A percentile compares a stretch with the other conserved stretches of the same genome.
Evolutionary conservation across 2,888 invertebrate species (phyloP).

Genomic region (Aelia acuminata): DNA sequence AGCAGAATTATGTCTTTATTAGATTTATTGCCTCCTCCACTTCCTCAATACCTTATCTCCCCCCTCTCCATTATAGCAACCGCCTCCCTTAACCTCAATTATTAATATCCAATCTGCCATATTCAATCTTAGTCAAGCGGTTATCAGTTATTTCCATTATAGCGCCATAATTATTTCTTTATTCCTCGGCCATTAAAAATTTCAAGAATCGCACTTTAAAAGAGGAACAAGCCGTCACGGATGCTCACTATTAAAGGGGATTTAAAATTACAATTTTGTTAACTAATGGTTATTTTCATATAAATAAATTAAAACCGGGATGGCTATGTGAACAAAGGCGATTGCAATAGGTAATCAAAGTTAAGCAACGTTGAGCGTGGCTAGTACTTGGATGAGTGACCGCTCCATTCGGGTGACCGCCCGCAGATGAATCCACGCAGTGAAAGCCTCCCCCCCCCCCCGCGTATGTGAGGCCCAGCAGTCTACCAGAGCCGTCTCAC

Average conservation of each 20-base stretch:
- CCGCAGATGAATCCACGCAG: too few relatives aligned
- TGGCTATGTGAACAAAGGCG: too few relatives aligned
- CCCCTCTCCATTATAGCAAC: constrained; percentile 45
- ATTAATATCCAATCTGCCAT: constrained; percentile 50
- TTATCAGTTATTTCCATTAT: constrained; percentile 38
- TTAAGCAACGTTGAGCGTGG: too few relatives aligned
- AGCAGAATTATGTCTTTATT: constrained; percentile 62
- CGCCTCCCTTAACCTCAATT: constrained; percentile 42
- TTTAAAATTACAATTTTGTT: not conserved
- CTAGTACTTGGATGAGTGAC: too few relatives aligned
- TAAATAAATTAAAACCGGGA: too few relatives aligned
- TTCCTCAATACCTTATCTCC: constrained; percentile 53
- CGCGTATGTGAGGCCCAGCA: too few relatives aligned
- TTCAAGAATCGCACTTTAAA: not conserved
- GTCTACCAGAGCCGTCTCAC: too few relatives aligned
- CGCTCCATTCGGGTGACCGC: too few relatives aligned
- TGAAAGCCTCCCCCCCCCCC: too few relatives aligned
- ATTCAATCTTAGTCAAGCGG: constrained; percentile 27
- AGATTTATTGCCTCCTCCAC: constrained; percentile 60
- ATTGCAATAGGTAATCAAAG: too few relatives aligned
- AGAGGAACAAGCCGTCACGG: not conserved
- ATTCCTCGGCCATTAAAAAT: not conserved
- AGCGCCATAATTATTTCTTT: constrained; percentile 25
- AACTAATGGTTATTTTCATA: too few relatives aligned
- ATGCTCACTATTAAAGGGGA: not conserved